Evolutionary conservation across 1,140 invertebrate genomes (phyloP).

Genomic region (Caenorhabditis remanei): DNA sequence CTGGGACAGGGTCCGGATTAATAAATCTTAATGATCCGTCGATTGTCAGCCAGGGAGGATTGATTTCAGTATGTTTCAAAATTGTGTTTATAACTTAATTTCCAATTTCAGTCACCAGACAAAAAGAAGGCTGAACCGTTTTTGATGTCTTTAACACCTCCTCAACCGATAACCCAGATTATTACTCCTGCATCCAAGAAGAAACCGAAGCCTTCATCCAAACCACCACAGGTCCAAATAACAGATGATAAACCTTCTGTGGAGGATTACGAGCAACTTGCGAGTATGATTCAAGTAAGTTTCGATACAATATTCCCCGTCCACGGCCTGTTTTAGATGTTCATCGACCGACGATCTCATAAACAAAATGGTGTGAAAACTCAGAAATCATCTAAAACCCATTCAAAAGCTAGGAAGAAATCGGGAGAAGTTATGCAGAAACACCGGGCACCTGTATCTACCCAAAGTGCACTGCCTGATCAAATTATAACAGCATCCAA

Average conservation of each 20-base stretch:
- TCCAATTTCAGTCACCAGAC: not conserved
- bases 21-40: slow-evolving; percentile 45
- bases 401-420: not conserved
- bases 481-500: slow-evolving; percentile 18
- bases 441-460: not conserved
- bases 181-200: slow-evolving; percentile 25
- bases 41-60: slow-evolving; percentile 27
- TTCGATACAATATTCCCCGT: not conserved
- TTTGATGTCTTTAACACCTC: not conserved
- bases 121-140: slow-evolving; percentile 9
- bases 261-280: slow-evolving; percentile 37
- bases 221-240: slow-evolving; percentile 51
- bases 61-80: not conserved
- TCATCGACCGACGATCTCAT: slow-evolving; percentile 57
- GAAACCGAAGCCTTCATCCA: slow-evolving; percentile 21
- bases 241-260: slow-evolving; percentile 40
- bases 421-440: not conserved
- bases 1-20: not conserved
- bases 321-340: slow-evolving; percentile 9
- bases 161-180: slow-evolving; percentile 5
- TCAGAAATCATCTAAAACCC: not conserved
- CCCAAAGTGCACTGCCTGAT: not conserved
- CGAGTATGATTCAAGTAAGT: slow-evolving; percentile 47
- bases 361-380: slow-evolving; percentile 24
- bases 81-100: not conserved